phyloP scores from a whole-genome alignment of 2,797 vertebrate species.

The Acanthis flammea region DNA sequence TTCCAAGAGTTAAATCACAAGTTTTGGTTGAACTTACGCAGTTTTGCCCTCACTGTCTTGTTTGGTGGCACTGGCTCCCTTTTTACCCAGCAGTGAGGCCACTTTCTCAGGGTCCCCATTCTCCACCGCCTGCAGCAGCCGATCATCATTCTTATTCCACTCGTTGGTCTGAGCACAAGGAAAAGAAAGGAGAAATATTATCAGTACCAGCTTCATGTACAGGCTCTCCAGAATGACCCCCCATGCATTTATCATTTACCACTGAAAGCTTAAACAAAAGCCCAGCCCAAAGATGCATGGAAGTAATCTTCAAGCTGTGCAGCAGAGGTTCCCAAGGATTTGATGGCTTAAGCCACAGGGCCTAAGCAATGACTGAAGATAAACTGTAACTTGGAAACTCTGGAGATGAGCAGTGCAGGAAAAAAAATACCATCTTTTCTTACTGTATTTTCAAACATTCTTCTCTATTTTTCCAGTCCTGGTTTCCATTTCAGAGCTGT shows the following conservation, averaged over 20 bases:
- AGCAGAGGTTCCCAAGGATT: background rate
- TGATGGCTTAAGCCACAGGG: background rate
- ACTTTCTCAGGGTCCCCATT: slow-evolving; percentile 94
- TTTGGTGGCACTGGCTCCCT: slow-evolving; percentile 90
- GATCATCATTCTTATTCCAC: slow-evolving; percentile 97
- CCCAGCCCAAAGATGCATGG: background rate
- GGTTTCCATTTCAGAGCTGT: background rate
- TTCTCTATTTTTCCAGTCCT: background rate
- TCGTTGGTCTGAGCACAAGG: slow-evolving; percentile 84
- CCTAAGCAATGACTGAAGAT: background rate
- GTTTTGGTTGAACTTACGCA: slow-evolving; percentile 82
- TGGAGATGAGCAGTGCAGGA: background rate
- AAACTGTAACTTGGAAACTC: background rate
- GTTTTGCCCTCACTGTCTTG: slow-evolving; percentile 93
- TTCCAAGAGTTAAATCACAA: background rate
- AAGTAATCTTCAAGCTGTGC: background rate
- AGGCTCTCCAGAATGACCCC: background rate
- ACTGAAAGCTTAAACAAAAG: background rate
- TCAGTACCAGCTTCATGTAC: background rate
- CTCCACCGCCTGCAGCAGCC: slow-evolving; percentile 93
- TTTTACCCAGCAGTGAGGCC: slow-evolving; percentile 89
- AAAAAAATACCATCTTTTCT: background rate
- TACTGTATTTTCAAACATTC: background rate
- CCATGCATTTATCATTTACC: background rate
- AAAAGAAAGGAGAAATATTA: background rate